phyloP scores from a whole-genome alignment of 2,888 invertebrate genomes.

The Lasioglossum zephyrum region DNA sequence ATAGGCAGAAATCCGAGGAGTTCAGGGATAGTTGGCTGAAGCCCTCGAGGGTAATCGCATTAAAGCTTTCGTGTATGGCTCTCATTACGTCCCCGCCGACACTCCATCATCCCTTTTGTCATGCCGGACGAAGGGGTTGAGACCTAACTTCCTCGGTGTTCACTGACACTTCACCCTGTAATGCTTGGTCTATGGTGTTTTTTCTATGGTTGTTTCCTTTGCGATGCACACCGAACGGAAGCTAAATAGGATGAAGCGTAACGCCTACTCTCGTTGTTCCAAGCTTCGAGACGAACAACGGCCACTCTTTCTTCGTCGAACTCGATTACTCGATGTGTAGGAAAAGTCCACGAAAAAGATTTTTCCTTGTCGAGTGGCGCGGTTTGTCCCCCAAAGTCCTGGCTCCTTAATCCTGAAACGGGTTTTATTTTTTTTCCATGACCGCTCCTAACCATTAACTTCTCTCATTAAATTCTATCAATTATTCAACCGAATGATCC shows the following conservation, averaged over 20 bases:
- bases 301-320: not conserved
- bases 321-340: not conserved
- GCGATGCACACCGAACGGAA: not conserved
- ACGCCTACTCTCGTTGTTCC: not conserved
- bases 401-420: not conserved
- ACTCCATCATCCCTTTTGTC: constrained; percentile 58
- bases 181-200: not conserved
- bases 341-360: too few relatives aligned
- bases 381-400: not conserved
- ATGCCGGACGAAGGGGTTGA: constrained; percentile 44
- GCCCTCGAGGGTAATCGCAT: constrained; percentile 83
- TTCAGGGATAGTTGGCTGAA: constrained; percentile 82
- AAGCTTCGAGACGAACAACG: not conserved
- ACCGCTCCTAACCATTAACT: not conserved
- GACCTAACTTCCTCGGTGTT: constrained; percentile 67
- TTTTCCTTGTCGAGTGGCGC: not conserved
- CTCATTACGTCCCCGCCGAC: constrained; percentile 76
- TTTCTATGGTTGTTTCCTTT: not conserved
- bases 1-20: constrained; percentile 78
- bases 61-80: constrained; percentile 79
- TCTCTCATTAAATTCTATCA: not conserved
- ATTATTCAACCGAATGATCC: not conserved
- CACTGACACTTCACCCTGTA: not conserved
- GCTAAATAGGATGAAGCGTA: constrained; percentile 23
- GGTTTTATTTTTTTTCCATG: not conserved